A percentile compares a stretch with the other conserved stretches of the same genome.
Conservation (phyloP, 1,140 invertebrate species). For the Aporrectodea caliginosa region DNA sequence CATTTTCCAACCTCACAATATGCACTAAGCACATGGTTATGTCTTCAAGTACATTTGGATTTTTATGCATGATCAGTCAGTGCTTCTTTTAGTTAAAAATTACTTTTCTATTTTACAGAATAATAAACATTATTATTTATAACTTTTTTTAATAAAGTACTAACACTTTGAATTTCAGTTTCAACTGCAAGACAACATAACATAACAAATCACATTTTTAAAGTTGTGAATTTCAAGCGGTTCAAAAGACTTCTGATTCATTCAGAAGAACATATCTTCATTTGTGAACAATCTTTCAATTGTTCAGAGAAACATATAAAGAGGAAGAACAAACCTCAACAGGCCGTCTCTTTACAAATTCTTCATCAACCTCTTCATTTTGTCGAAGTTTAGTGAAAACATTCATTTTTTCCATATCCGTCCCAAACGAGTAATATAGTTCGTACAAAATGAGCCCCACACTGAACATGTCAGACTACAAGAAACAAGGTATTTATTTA, state of each 20-base stretch:
- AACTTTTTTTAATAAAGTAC: too few species aligned
- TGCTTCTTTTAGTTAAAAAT: too few species aligned
- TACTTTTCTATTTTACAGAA: too few species aligned
- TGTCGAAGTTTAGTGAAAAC: background rate
- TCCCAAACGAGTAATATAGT: background rate
- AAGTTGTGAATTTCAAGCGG: background rate
- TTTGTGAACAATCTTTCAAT: background rate
- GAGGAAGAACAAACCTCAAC: background rate
- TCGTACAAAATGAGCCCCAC: background rate
- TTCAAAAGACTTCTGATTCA: background rate
- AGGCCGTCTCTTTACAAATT: background rate
- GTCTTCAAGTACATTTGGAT: too few species aligned
- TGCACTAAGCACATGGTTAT: too few species aligned
- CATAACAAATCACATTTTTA: background rate
- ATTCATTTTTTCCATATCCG: background rate
- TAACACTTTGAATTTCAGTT: too few species aligned
- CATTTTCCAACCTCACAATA: too few species aligned
- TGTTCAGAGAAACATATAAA: background rate
- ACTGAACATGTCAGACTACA: background rate
- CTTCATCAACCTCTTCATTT: background rate
- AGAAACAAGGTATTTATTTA: too few species aligned
- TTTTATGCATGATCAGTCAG: too few species aligned
- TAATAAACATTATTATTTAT: too few species aligned
- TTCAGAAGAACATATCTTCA: background rate
- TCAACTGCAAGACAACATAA: background rate